Conservation (phyloP, 2,113 vertebrate species). For the Ibidorhyncha struthersii region DNA sequence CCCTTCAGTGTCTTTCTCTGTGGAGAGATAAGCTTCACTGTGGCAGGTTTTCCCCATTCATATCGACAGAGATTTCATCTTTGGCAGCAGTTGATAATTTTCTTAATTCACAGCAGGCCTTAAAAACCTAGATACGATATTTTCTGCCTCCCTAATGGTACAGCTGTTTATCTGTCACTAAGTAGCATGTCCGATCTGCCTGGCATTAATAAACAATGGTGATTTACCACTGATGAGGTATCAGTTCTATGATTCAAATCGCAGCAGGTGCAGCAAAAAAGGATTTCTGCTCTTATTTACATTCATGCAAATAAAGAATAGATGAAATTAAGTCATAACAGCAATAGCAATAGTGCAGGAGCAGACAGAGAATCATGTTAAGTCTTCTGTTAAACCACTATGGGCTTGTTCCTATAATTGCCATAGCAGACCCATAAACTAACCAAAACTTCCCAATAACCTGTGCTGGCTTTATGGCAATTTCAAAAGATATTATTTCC, state of each 20-base stretch:
- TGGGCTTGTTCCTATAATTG: neutral
- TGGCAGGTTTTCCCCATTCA: neutral
- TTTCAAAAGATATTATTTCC: constrained; percentile 30
- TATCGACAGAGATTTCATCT: neutral
- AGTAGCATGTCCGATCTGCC: neutral
- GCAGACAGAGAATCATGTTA: neutral
- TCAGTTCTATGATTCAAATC: neutral
- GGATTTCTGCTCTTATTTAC: neutral
- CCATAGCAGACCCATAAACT: neutral
- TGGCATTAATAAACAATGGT: neutral
- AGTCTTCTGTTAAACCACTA: neutral
- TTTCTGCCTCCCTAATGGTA: neutral
- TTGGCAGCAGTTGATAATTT: constrained; percentile 36
- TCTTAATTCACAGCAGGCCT: constrained; percentile 45
- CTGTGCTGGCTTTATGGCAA: neutral
- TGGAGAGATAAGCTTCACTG: neutral
- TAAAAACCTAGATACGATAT: neutral
- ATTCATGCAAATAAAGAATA: neutral
- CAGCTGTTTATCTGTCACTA: constrained; percentile 49
- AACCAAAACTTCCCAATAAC: constrained; percentile 20
- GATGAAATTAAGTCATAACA: neutral
- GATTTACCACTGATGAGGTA: constrained; percentile 1
- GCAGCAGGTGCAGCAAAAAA: neutral
- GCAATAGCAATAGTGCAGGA: neutral
- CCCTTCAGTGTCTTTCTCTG: neutral